Base-by-base conservation (phyloP, 1,140 invertebrate species). In the Phthorimaea operculella region DNA sequence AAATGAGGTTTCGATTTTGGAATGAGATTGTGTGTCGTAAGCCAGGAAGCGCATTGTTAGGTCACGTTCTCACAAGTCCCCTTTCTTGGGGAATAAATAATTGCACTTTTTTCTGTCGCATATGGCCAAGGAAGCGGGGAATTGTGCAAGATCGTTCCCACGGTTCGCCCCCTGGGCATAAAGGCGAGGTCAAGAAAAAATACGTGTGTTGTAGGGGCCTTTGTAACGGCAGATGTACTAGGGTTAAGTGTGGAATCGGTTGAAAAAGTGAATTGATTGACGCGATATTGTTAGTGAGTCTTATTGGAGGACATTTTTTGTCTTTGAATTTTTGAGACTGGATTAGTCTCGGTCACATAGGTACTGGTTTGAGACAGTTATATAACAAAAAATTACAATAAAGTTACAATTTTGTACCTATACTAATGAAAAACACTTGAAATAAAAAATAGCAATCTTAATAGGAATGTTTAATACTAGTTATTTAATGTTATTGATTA, bases 31-130 rank as follows among this genome's bases (percentile, higher is more conserved):
- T 72, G 76, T 75, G 78, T 77, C 78, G 76, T 76, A 80, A 84
- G 78, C 76, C 74, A 80, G 81, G 81, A 84, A 84, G 79, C 79
- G 70, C 72, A 81, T 84, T 84, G 81, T 84, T 80, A 76, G 81
- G 81, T 84, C 81, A 84, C 81, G 81, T 84, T 83, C 81, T 75
- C 81, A 83, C 81, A 80, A 74, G 76, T 82, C 80, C 79, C 79
- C 79, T 79, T 80, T 84, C 83, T 76, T 76, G 77, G 80, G 78
- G 78, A 80, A 83, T 81, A 83, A 83, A 83, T 82, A 82, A 84
- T 84, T 84, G 81, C 76, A 83, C 76, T 84, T 84, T 84, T 84
- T 84, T 84, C 79, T 81, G 78, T 80, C 79, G 74, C 81, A 84
- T 81, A 83, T 84, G 79, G 79, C 81, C 74, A 79, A 84, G 79